These are phyloP conservation scores for Entelurus aequoreus DNA, from an alignment of 2,113 vertebrate species.

Conservation along the genomic window DNA sequence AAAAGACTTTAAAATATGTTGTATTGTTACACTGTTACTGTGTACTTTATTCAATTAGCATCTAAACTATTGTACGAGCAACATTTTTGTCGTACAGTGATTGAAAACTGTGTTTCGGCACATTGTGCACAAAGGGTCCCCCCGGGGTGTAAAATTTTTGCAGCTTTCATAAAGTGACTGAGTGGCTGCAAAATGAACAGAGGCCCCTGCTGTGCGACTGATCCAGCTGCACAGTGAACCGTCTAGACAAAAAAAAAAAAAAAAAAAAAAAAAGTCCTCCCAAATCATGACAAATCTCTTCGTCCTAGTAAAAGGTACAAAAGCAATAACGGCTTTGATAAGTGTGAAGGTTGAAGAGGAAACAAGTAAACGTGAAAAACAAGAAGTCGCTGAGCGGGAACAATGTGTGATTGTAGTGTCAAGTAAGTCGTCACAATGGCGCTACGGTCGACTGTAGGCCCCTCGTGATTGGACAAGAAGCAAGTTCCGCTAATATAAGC, in stretches of 20 bases:
- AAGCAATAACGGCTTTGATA: conserved; percentile 54
- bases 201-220: conserved; percentile 20
- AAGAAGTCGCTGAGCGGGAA: conserved; percentile 28
- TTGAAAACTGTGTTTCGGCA: neutral
- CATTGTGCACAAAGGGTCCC: neutral
- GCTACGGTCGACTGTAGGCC: neutral
- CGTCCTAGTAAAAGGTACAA: conserved; percentile 45
- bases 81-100: neutral
- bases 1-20: too few relatives aligned
- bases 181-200: conserved; percentile 31
- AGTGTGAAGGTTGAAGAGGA: conserved; percentile 55
- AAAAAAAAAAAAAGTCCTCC: conserved; percentile 49
- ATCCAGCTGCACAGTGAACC: conserved; percentile 17
- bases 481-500: neutral
- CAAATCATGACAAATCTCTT: conserved; percentile 68
- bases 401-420: conserved; percentile 4
- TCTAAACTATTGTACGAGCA: too few relatives aligned
- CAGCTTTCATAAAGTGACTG: conserved; percentile 39
- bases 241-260: conserved; percentile 54
- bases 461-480: neutral
- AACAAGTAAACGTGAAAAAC: conserved; percentile 42
- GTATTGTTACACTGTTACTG: too few relatives aligned
- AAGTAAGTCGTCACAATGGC: neutral
- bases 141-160: conserved; percentile 27
- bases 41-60: too few relatives aligned